Conservation (phyloP, 2,888 invertebrate genomes). For the Subacronicta megacephala region DNA sequence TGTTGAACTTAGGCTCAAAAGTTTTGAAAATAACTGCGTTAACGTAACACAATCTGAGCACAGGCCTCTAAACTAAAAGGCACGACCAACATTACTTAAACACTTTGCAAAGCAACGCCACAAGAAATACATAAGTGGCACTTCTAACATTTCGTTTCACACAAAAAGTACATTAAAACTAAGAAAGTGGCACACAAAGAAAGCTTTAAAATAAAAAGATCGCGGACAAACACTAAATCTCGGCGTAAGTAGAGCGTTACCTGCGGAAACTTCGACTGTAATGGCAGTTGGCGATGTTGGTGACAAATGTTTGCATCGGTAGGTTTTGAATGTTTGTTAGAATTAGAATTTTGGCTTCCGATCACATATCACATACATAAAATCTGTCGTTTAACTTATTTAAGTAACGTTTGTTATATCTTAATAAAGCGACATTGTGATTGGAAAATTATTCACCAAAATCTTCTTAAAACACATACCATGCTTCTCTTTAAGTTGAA, state of each 20-base stretch:
- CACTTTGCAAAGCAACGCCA: slow-evolving; percentile 24
- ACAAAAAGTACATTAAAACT: slow-evolving; percentile 61
- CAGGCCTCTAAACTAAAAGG: background rate
- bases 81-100: slow-evolving; percentile 7
- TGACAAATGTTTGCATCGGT: slow-evolving; percentile 38
- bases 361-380: background rate
- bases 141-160: slow-evolving; percentile 45
- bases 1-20: background rate
- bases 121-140: slow-evolving; percentile 46
- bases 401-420: too few species aligned
- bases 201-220: slow-evolving; percentile 56
- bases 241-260: slow-evolving; percentile 44
- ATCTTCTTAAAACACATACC: too few species aligned
- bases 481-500: too few species aligned
- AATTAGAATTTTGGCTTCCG: slow-evolving; percentile 5
- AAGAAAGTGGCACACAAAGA: slow-evolving; percentile 39
- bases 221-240: slow-evolving; percentile 52
- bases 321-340: slow-evolving; percentile 16
- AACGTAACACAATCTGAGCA: background rate
- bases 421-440: too few species aligned
- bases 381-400: background rate
- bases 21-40: too few species aligned
- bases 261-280: slow-evolving; percentile 45
- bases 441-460: too few species aligned
- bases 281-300: slow-evolving; percentile 43